Evolutionary conservation across 1,140 invertebrate species (phyloP), one percentile per base, ranked within the genome.

Genomic region (Charaxes varanes): DNA sequence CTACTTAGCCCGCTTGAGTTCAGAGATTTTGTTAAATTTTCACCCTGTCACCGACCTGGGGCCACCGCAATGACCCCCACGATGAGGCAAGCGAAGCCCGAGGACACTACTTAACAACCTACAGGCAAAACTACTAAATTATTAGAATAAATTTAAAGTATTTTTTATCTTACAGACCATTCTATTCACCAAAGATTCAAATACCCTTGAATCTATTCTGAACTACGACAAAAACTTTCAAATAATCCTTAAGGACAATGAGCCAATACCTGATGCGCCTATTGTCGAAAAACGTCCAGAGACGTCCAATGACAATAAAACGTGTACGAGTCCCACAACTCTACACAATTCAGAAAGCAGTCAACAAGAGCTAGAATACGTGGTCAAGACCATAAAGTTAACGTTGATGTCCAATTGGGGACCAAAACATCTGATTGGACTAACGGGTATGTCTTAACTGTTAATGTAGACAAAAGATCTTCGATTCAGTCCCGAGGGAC

Each of bases 161-260:
- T 28, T 10, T 6, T 26, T 41, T 30, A 28, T 6, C 36, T 69
- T 89, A 23, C 77, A 95, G 93, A 94, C 92, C 8, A 93, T 95
- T 53, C 77, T 95, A 33, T 95, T 94, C 69, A 94, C 93, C 13
- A 92, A 89, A 35, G 88, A 93, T 60, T 89, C 93, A 33, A 63
- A 72, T 11, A 93, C 94, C 37, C 77, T 95, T 13, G 91, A 94
- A 72, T 66, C 85, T n/a, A 89, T 95, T 31, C 87, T 91, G 31
- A 65, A 86, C 23, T 88, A 93, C 67, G 93, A 94, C 73, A 84
- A 84, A 41, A 88, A 88, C 12, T 93, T 90, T 76, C 85, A 88
- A 55, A 76, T 78, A 5, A 62, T 86, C 13, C 77, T 85, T 2
- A 78, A 74, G 37, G 81, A 84, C 22, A 79, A 82, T 33, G 61